Conservation (phyloP, 2,113 vertebrate species). For the Pteropus alecto region DNA sequence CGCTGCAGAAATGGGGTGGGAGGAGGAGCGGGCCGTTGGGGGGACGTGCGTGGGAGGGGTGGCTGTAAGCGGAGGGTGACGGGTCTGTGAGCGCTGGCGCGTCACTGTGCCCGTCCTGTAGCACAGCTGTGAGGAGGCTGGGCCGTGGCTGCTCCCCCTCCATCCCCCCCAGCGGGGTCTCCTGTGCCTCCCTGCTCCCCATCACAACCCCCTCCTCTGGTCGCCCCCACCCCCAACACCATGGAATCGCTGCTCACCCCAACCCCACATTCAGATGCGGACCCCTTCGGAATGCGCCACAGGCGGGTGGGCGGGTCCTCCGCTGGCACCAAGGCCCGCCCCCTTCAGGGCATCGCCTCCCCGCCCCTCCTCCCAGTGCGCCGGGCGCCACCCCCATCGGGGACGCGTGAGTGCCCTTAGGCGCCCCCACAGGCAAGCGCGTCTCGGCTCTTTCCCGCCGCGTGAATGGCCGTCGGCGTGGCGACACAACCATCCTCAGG, state of each 20-base stretch:
- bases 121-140: too few species aligned
- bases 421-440: too few species aligned
- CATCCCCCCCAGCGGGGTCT: too few species aligned
- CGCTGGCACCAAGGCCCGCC: background rate
- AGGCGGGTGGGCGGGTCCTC: too few species aligned
- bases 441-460: background rate
- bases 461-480: background rate
- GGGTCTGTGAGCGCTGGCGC: too few species aligned
- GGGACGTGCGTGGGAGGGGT: too few species aligned
- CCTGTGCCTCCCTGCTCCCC: background rate
- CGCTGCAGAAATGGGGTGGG: too few species aligned
- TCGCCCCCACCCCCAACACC: background rate
- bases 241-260: background rate
- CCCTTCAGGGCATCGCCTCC: background rate
- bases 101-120: background rate
- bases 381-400: background rate
- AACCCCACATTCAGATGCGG: background rate
- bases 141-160: too few species aligned
- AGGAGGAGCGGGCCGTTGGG: too few species aligned
- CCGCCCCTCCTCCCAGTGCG: accelerated
- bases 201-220: background rate
- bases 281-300: background rate
- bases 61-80: too few species aligned
- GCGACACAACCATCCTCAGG: too few species aligned
- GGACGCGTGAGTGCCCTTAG: background rate